A percentile compares a stretch with the other conserved stretches of the same genome.
Evolutionary conservation across 2,888 invertebrate genomes (phyloP).

Genomic region (Patella ulyssiponensis): DNA sequence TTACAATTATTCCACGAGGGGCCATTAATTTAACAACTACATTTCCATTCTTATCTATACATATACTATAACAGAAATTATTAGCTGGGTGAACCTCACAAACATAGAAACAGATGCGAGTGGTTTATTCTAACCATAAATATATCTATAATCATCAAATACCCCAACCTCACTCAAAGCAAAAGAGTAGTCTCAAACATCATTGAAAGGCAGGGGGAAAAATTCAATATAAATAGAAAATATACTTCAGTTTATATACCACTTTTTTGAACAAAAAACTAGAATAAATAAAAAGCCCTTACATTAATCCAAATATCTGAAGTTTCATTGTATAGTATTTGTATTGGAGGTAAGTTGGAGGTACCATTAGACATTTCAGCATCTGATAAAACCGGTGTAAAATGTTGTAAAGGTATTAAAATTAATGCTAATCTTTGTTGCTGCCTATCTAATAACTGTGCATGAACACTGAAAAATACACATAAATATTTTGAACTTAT

Average conservation of each 20-base stretch:
- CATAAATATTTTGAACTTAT: not conserved
- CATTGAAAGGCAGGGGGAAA: not conserved
- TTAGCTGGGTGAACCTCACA: too few species aligned
- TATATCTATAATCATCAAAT: not conserved
- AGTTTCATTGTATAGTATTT: constrained; percentile 75
- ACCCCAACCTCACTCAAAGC: not conserved
- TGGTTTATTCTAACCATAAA: not conserved
- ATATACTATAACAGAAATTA: not conserved
- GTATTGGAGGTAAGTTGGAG: constrained; percentile 48
- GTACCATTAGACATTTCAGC: constrained; percentile 37
- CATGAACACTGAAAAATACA: constrained; percentile 83
- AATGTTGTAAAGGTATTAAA: constrained; percentile 85
- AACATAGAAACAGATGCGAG: too few species aligned
- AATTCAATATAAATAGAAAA: not conserved
- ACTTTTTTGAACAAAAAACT: not conserved
- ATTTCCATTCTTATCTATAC: not conserved
- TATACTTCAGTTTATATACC: not conserved
- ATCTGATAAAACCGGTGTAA: constrained; percentile 68
- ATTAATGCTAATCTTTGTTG: constrained; percentile 89
- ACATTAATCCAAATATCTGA: constrained; percentile 94
- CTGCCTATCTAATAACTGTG: constrained; percentile 88
- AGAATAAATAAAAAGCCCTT: constrained; percentile 49
- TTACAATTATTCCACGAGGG: too few species aligned
- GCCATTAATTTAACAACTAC: not conserved
- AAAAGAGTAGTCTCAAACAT: not conserved